A percentile compares a stretch with the other conserved stretches of the same genome.
These are phyloP conservation scores for Busarellus nigricollis DNA, from an alignment of 2,797 vertebrate species.

Conservation along the genomic window DNA sequence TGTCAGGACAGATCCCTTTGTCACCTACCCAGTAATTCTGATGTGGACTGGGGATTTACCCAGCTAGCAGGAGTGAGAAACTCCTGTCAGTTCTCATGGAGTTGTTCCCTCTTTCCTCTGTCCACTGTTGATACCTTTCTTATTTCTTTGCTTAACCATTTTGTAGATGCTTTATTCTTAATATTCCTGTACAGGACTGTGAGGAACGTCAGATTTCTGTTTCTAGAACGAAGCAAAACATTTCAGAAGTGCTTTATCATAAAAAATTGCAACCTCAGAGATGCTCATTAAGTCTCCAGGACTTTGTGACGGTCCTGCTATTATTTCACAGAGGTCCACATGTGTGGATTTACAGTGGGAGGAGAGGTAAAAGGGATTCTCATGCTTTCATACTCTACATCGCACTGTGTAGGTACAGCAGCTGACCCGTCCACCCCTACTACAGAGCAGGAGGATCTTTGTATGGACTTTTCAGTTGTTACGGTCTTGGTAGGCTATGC, in stretches of 20 bases:
- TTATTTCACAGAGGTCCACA: not conserved
- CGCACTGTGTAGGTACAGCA: not conserved
- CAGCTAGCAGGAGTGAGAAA: not conserved
- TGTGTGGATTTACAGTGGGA: not conserved
- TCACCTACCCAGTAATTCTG: not conserved
- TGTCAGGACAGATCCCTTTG: not conserved
- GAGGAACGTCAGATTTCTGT: not conserved
- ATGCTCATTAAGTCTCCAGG: not conserved
- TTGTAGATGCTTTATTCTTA: not conserved
- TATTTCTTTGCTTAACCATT: not conserved
- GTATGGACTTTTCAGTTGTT: not conserved
- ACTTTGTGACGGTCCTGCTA: not conserved
- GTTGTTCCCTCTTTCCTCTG: not conserved
- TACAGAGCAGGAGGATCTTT: not conserved
- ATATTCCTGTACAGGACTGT: not conserved
- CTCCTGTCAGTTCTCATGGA: not conserved
- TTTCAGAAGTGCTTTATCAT: not conserved
- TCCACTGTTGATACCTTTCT: not conserved
- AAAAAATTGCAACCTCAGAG: not conserved
- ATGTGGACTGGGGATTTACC: not conserved
- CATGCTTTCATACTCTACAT: not conserved
- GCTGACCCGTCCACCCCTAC: not conserved
- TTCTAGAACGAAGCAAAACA: not conserved
- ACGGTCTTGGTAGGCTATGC: accelerated
- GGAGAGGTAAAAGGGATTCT: not conserved